Conservation (phyloP, 2,113 vertebrate species). For the Hucho hucho region DNA sequence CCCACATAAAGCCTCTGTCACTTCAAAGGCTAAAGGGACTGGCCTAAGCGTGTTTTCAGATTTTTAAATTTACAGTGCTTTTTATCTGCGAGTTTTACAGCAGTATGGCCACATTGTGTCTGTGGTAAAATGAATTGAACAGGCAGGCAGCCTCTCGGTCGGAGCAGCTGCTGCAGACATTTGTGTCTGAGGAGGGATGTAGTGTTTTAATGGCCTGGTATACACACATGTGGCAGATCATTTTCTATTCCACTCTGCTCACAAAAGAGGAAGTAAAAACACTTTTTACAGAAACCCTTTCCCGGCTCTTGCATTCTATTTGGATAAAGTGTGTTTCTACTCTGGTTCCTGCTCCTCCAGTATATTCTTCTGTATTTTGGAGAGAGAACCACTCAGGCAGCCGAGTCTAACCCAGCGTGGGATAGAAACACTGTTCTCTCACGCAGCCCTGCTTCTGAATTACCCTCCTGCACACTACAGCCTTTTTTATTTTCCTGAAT, state of each 20-base stretch:
- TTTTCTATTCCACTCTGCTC: not conserved
- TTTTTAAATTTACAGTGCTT: constrained; percentile 47
- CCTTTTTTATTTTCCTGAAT: constrained; percentile 57
- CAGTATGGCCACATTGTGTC: constrained; percentile 26
- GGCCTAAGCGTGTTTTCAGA: constrained; percentile 44
- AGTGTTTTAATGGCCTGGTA: not conserved
- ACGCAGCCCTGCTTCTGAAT: constrained; percentile 31
- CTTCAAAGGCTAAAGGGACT: constrained; percentile 51
- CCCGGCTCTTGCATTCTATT: not conserved
- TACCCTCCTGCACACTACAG: constrained; percentile 5
- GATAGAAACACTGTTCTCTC: constrained; percentile 24
- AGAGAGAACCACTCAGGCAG: constrained; percentile 18
- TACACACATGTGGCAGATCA: not conserved
- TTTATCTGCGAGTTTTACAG: constrained; percentile 26
- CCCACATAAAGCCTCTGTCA: constrained; percentile 44
- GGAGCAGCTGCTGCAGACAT: constrained; percentile 19
- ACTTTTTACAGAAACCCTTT: not conserved
- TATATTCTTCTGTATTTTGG: not conserved
- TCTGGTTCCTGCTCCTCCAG: constrained; percentile 2
- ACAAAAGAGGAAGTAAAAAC: not conserved
- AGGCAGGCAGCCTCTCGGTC: constrained; percentile 9
- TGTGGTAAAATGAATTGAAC: constrained; percentile 24
- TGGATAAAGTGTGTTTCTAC: not conserved
- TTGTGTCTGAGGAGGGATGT: not conserved
- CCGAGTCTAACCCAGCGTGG: constrained; percentile 5